Evolutionary conservation across 2,797 vertebrate species (phyloP).

Genomic region (Pterois miles): DNA sequence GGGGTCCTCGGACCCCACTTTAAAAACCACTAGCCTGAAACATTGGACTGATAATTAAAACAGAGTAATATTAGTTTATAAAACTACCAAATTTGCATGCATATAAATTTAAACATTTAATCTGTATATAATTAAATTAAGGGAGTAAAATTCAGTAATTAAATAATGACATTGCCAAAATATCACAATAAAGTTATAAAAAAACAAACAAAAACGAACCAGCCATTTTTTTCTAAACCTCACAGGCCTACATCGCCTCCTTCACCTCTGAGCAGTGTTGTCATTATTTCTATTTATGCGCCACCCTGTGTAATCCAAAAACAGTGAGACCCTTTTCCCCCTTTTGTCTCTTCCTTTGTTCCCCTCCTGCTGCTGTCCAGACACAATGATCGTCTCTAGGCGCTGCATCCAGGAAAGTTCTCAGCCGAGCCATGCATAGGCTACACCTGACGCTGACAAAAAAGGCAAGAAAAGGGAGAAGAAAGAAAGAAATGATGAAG

Average conservation of each 20-base stretch:
- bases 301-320: constrained; percentile 29
- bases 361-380: constrained; percentile 62
- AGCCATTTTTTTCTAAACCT: background rate
- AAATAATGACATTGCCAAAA: background rate
- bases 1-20: too few species aligned
- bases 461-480: background rate
- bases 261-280: background rate
- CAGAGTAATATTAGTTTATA: background rate
- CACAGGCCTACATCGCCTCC: background rate
- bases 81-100: background rate
- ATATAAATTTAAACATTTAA: background rate
- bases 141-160: background rate
- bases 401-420: constrained; percentile 56
- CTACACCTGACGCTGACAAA: constrained; percentile 1
- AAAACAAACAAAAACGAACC: background rate
- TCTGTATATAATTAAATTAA: background rate
- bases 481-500: background rate
- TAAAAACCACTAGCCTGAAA: too few species aligned
- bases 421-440: background rate
- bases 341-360: constrained; percentile 70
- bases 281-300: constrained; percentile 34
- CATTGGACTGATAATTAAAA: background rate
- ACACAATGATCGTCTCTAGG: constrained; percentile 67
- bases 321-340: constrained; percentile 18
- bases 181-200: background rate